Conservation (phyloP, 2,888 invertebrate genomes). For the Caradrina clavipalpis region DNA sequence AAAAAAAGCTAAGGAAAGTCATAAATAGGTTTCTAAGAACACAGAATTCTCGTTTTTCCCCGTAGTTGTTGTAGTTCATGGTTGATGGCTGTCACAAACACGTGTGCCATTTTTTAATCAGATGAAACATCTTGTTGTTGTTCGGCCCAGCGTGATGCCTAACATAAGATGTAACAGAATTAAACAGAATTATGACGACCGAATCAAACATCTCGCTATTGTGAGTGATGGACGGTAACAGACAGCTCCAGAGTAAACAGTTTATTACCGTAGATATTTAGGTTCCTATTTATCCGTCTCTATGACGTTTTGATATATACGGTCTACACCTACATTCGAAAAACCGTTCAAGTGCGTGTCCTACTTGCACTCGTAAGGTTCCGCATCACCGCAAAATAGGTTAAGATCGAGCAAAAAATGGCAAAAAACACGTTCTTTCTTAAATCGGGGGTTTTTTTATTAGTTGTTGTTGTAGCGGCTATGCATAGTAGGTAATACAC, state of each 20-base stretch:
- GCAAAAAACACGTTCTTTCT: no score
- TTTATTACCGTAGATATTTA: slow-evolving; percentile 6
- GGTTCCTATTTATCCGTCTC: not conserved
- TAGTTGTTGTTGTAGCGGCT: no score
- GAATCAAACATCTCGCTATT: slow-evolving; percentile 28
- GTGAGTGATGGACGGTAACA: slow-evolving; percentile 36
- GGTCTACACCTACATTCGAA: not conserved
- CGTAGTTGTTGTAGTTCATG: slow-evolving; percentile 24
- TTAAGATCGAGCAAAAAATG: no score
- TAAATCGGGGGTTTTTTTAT: no score
- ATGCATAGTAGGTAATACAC: no score
- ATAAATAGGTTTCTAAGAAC: slow-evolving; percentile 20
- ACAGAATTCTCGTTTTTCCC: slow-evolving; percentile 7
- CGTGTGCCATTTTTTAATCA: slow-evolving; percentile 10
- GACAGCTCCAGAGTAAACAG: slow-evolving; percentile 35
- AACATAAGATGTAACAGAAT: slow-evolving; percentile 34
- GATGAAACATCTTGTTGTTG: slow-evolving; percentile 12
- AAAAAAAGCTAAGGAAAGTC: slow-evolving; percentile 6
- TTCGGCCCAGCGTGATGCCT: slow-evolving; percentile 6
- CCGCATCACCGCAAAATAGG: no score
- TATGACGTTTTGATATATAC: not conserved
- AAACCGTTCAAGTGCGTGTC: not conserved
- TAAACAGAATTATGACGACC: slow-evolving; percentile 28
- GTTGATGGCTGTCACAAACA: slow-evolving; percentile 26
- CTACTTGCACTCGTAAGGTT: no score